A percentile compares a stretch with the other conserved stretches of the same genome.
These are phyloP conservation scores for Cyrtonyx montezumae DNA, from an alignment of 2,113 vertebrate genomes.

Conservation along the genomic window DNA sequence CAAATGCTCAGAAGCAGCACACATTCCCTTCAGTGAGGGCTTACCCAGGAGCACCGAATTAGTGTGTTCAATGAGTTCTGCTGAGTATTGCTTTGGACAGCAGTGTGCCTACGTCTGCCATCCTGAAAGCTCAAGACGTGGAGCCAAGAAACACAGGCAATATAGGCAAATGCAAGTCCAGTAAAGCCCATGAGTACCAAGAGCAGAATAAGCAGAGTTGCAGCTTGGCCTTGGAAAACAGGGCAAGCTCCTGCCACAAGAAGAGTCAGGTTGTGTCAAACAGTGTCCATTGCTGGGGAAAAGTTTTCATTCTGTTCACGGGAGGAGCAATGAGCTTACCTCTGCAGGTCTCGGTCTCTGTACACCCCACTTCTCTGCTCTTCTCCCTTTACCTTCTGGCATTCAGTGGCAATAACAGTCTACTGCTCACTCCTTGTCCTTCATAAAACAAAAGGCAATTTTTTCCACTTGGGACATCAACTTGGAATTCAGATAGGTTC, in stretches of 20 bases:
- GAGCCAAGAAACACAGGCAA: fast-evolving
- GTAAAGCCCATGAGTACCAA: neutral
- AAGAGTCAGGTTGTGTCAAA: fast-evolving
- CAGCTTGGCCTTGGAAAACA: neutral
- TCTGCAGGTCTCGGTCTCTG: neutral
- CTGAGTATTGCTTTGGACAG: neutral
- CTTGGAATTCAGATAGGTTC: neutral
- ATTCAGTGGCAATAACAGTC: neutral
- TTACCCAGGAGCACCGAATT: neutral
- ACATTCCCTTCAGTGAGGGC: neutral
- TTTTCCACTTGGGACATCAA: neutral
- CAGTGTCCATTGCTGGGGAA: neutral
- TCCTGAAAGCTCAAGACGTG: neutral
- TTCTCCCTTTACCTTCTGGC: neutral
- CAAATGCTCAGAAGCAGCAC: neutral
- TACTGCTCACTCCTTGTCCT: neutral
- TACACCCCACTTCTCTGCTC: neutral
- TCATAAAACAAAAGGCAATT: neutral
- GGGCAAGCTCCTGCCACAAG: neutral
- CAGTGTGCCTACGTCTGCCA: neutral
- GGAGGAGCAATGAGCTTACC: neutral
- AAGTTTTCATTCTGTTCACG: neutral
- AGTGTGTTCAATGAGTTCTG: neutral
- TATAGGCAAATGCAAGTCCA: too few species aligned
- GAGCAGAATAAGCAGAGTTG: neutral